Conservation (phyloP, 2,113 vertebrate species). For the Erpornis zantholeuca region DNA sequence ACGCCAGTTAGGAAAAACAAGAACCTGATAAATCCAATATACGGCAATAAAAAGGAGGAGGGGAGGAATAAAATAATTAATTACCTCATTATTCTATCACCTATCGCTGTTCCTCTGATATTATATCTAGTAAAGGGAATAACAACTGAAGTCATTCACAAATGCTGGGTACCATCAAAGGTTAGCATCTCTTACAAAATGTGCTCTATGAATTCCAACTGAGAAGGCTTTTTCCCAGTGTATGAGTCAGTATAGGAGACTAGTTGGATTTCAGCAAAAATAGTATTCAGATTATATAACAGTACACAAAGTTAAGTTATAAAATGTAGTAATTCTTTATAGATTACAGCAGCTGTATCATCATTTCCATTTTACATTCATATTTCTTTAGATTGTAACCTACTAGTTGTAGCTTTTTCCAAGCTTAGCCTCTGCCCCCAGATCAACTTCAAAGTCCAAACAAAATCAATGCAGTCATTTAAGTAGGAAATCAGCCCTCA, state of each 20-base stretch:
- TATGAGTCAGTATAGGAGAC: neutral
- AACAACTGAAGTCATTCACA: slow-evolving; percentile 78
- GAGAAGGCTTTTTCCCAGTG: neutral
- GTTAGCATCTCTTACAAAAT: slow-evolving; percentile 42
- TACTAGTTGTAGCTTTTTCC: neutral
- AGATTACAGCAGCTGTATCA: neutral
- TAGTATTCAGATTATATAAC: neutral
- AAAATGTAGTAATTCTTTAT: neutral
- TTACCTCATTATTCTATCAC: slow-evolving; percentile 99
- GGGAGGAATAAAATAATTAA: slow-evolving; percentile 69
- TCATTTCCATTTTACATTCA: neutral
- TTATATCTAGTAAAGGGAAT: slow-evolving; percentile 90
- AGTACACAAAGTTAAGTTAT: neutral
- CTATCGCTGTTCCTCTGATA: slow-evolving; percentile 97
- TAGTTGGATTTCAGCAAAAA: slow-evolving; percentile 25
- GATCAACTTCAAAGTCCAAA: neutral
- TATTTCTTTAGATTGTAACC: neutral
- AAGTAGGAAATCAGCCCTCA: neutral
- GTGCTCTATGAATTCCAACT: neutral
- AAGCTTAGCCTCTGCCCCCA: neutral
- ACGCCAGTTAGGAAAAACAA: slow-evolving; percentile 68
- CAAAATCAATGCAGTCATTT: neutral
- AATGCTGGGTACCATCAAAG: slow-evolving; percentile 54
- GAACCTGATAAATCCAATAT: slow-evolving; percentile 63
- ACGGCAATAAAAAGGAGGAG: slow-evolving; percentile 15